Percentiles rank a stretch among this genome's conserved stretches.
phyloP scores from a whole-genome alignment of 2,888 invertebrate genomes.

The Sinelater perroti region DNA sequence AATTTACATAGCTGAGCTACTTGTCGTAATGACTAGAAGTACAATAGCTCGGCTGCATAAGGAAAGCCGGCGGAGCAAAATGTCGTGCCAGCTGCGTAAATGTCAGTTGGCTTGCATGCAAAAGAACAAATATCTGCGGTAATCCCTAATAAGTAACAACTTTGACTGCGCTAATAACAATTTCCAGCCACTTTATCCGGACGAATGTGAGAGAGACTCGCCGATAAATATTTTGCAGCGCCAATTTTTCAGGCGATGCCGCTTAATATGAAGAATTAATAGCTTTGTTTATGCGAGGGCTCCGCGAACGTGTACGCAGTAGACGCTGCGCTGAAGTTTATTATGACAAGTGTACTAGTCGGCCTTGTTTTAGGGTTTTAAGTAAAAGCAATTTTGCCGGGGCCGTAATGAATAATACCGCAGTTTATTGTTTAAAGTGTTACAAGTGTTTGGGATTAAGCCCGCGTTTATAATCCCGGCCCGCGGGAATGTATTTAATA shows the following conservation, averaged over 20 bases:
- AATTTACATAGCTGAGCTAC: too few relatives aligned
- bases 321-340: slow-evolving; percentile 33
- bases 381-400: slow-evolving; percentile 14
- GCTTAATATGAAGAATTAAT: slow-evolving; percentile 26
- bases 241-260: slow-evolving; percentile 19
- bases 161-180: slow-evolving; percentile 16
- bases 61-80: too few relatives aligned
- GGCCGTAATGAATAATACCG: slow-evolving; percentile 25
- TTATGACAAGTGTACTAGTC: slow-evolving; percentile 43
- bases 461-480: slow-evolving; percentile 22
- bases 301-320: slow-evolving; percentile 26
- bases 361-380: slow-evolving; percentile 46
- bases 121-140: slow-evolving; percentile 8
- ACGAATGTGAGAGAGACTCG: slow-evolving; percentile 11
- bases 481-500: slow-evolving; percentile 41
- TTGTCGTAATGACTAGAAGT: too few relatives aligned
- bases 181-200: slow-evolving; percentile 13
- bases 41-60: too few relatives aligned
- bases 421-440: slow-evolving; percentile 26
- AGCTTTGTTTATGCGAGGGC: slow-evolving; percentile 26
- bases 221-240: slow-evolving; percentile 18
- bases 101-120: neutral
- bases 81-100: slow-evolving; percentile 4
- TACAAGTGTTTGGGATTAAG: slow-evolving; percentile 32
- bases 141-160: slow-evolving; percentile 15